Evolutionary conservation across 2,888 invertebrate species (phyloP), one percentile per base, ranked within the genome.

Genomic region (Pelosia muscerda): DNA sequence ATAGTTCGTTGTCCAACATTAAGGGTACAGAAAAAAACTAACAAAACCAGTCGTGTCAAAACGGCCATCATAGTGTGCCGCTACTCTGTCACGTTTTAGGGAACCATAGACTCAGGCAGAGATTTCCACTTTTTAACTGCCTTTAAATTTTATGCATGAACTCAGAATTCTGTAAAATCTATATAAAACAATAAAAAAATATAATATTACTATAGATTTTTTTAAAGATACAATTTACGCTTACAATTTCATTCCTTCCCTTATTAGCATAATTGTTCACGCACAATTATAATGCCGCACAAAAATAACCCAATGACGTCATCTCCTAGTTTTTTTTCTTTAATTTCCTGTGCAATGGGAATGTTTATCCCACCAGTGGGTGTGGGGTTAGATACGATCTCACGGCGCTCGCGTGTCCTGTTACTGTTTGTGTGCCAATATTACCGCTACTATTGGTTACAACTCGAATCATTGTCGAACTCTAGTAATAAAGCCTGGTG

Each of bases 361-460:
- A 76, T 73, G 77, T 84, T 87, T 84, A 90, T 90, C 90, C 90
- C 89, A 72, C 69, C 74, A 78, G 63, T 71, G 74, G 74, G 71
- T 58, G 71, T 63, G 74, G 81, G 80, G 83, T 81, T 82, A 77
- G 88, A 89, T 90, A 85, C 79, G 84, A 90, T 91, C 90, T 88
- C 90, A 88, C 89, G 89, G 74, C 76, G 86, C 75, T 90, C 83
- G 91, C 91, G 90, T 91, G 91, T 85, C 85, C 62, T 69, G 68
- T 73, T 79, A 81, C 87, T 84, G 85, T 90, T 87, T 84, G 83
- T 83, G 77, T 79, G 81, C 74, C 73, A 71, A 75, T 65, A 69
- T 23, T 63, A 69, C 65, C 68, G 38, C 38, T 81, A 81, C 84
- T 72, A 78, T 55, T 62, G 64, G 13, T 69, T 62, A 34, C 23